These are phyloP conservation scores for Dynastes tityus DNA, from an alignment of 2,888 invertebrate genomes.

Conservation along the genomic window DNA sequence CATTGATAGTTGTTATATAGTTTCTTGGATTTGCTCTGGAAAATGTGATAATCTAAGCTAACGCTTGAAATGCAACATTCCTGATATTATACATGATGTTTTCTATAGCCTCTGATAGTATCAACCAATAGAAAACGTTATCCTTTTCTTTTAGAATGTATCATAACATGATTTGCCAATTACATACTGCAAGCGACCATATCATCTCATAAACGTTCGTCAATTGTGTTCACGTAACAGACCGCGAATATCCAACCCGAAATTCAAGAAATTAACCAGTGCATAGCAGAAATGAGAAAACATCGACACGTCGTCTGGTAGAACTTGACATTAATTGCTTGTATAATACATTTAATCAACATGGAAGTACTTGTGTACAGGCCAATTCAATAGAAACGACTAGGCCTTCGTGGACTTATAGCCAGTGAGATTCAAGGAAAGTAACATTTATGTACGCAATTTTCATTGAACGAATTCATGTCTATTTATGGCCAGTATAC, in stretches of 20 bases:
- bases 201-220: slow-evolving; percentile 19
- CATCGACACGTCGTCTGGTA: slow-evolving; percentile 1
- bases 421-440: no score
- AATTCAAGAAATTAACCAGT: slow-evolving; percentile 32
- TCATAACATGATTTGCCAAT: slow-evolving; percentile 9
- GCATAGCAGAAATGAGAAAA: slow-evolving; percentile 29
- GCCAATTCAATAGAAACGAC: no score
- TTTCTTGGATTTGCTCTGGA: neutral
- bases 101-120: neutral
- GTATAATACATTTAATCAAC: neutral
- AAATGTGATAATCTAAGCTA: neutral
- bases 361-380: neutral
- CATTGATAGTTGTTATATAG: no score
- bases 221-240: slow-evolving; percentile 34
- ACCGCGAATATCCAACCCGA: slow-evolving; percentile 24
- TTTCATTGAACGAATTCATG: no score
- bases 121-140: neutral
- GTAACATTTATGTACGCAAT: no score
- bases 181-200: slow-evolving; percentile 20
- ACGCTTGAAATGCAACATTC: neutral
- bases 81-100: slow-evolving; percentile 4
- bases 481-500: no score
- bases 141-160: neutral
- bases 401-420: no score
- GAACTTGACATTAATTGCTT: slow-evolving; percentile 8